Percentiles rank a stretch among this genome's conserved stretches.
Conservation (phyloP, 1,140 invertebrate genomes). For the Tetragonula clypearis region DNA sequence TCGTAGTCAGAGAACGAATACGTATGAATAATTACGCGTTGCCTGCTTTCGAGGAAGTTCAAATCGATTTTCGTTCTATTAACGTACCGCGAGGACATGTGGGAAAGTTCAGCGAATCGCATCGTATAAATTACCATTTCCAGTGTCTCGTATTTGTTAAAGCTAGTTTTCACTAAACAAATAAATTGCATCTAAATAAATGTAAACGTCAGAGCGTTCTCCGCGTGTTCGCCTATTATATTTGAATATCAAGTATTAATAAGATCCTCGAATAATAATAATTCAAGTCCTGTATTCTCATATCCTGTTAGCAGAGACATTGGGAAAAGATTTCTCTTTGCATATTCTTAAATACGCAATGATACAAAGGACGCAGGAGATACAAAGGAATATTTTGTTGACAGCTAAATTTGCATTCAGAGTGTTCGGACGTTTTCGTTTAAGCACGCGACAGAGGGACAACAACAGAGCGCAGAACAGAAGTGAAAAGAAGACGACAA, state of each 20-base stretch:
- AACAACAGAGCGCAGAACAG: too few species aligned
- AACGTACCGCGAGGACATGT: not conserved
- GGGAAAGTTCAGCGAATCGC: constrained; percentile 21
- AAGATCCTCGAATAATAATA: not conserved
- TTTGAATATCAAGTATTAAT: not conserved
- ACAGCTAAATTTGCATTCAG: not conserved
- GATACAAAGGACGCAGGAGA: not conserved
- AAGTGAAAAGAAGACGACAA: not conserved
- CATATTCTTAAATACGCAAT: not conserved
- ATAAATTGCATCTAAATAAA: not conserved
- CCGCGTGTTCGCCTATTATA: not conserved
- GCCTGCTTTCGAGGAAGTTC: not conserved
- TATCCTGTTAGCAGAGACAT: not conserved
- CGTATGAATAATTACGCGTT: constrained; percentile 24
- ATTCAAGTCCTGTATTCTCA: too few species aligned
- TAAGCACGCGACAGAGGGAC: not conserved
- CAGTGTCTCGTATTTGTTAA: not conserved
- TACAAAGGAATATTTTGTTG: not conserved
- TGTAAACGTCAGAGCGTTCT: not conserved
- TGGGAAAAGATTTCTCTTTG: not conserved
- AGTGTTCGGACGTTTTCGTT: not conserved
- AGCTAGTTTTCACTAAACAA: constrained; percentile 13
- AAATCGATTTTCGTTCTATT: constrained; percentile 26
- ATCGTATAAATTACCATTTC: not conserved
- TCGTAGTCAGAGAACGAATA: constrained; percentile 26